Base-by-base conservation (phyloP, 2,888 invertebrate species). In the Metacarcinus magister region DNA sequence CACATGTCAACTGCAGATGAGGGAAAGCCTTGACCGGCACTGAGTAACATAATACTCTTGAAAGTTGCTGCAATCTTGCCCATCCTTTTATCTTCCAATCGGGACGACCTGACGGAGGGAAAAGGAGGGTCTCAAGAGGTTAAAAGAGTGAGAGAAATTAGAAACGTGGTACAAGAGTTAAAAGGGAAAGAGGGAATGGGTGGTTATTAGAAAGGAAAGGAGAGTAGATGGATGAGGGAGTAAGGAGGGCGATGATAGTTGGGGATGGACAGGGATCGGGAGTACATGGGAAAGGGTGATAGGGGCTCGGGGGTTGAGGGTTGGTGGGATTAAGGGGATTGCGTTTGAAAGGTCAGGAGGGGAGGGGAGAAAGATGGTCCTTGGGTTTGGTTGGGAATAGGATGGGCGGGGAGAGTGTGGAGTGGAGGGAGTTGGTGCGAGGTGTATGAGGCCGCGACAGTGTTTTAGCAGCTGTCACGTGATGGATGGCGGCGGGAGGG, bases 381-480 rank as follows among this genome's bases (percentile, higher is more conserved):
- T 7, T 75, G 75, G 32, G 87, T 0, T 87, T 16, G 39, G 32
- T 87, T 39, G 39, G 39, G 39, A 13, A 32, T 39, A 19, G 87
- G 39, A 10, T 16, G 87, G 87, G 13, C 16, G 39, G 67, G 67
- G n/a, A 87, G 75, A 82, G 28, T 28, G n/a, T 28, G 28, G 28
- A 28, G 75, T 8, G 75, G 28, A n/a, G 87, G 87, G 87, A 39
- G 87, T 39, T 39, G 87, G 16, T 16, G 87, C 39, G 39, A 87
- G 16, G 39, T 3, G 87, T 87, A 16, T 39, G 87, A 19, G 39
- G 87, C 87, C 87, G 87, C 39, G 87, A 39, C 87, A 87, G 87
- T 87, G 87, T 87, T 87, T 87, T 39, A 87, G 39, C 87, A 87
- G 87, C 87, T 87, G 87, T 39, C 16, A 87, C 87, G 87, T 87